phyloP scores from a whole-genome alignment of 2,113 vertebrate genomes.

The Saimiri boliviensis region DNA sequence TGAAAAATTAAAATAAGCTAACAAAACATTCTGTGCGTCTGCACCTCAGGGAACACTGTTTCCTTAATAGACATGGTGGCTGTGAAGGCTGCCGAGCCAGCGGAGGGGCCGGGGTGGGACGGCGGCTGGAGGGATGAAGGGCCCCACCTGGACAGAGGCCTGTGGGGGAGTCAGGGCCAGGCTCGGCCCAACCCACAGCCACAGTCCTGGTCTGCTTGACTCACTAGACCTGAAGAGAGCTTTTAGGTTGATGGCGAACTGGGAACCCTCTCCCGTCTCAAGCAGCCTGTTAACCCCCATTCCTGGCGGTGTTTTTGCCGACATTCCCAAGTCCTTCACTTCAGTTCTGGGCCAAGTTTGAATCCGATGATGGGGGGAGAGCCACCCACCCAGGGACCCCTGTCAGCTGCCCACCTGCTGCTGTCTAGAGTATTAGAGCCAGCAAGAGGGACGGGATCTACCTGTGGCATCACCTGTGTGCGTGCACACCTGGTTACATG shows the following conservation, averaged over 20 bases:
- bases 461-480: rapidly evolving
- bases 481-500: background rate
- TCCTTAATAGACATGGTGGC: background rate
- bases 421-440: background rate
- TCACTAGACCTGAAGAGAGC: background rate
- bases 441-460: background rate
- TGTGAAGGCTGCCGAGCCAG: rapidly evolving
- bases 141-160: rapidly evolving
- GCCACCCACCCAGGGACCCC: too few relatives aligned
- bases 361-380: too few relatives aligned
- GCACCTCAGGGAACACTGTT: background rate
- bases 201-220: rapidly evolving
- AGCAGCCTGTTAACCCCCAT: rapidly evolving
- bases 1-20: background rate
- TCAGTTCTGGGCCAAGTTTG: background rate
- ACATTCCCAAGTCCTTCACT: background rate
- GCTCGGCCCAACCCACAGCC: background rate
- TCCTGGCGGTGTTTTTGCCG: rapidly evolving
- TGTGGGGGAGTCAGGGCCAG: rapidly evolving
- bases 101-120: background rate
- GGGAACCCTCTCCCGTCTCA: background rate
- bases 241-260: rapidly evolving
- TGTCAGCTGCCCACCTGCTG: background rate
- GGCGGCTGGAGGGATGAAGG: background rate
- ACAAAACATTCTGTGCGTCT: too few relatives aligned